Conservation (phyloP, 2,797 vertebrate genomes). For the Gymnothorax reevesii region DNA sequence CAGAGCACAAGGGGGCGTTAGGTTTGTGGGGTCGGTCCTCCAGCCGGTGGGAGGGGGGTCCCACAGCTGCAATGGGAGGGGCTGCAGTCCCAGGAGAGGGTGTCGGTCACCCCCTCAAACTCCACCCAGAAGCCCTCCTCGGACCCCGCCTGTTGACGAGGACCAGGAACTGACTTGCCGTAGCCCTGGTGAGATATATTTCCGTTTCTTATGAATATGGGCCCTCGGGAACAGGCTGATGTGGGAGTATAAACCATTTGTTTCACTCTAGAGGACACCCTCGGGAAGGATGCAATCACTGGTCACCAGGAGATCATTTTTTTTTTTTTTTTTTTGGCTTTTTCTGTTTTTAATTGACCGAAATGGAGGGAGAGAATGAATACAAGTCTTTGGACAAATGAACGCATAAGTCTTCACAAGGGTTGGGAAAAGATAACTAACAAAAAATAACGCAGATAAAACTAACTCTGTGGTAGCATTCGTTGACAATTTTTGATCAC, state of each 20-base stretch:
- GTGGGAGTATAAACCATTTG: neutral
- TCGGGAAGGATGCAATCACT: too few species aligned
- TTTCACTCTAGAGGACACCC: too few species aligned
- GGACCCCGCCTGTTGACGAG: conserved; percentile 76
- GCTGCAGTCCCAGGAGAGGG: conserved; percentile 73
- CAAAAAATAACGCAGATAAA: too few species aligned
- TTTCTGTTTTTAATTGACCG: too few species aligned
- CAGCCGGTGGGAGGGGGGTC: conserved; percentile 70
- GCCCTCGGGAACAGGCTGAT: neutral
- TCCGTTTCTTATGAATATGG: neutral
- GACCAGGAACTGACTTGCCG: conserved; percentile 72
- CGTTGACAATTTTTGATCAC: too few species aligned
- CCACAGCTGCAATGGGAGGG: conserved; percentile 58
- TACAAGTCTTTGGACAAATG: too few species aligned
- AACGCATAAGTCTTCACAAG: too few species aligned
- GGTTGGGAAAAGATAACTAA: too few species aligned
- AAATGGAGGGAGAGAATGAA: too few species aligned
- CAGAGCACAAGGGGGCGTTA: conserved; percentile 82
- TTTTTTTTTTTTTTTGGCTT: too few species aligned
- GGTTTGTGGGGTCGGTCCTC: conserved; percentile 86
- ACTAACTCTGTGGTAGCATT: too few species aligned
- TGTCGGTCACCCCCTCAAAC: conserved; percentile 65
- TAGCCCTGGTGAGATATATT: conserved; percentile 68
- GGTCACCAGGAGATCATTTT: too few species aligned
- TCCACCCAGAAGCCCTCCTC: conserved; percentile 63